Percentiles rank a stretch among this genome's conserved stretches.
These are phyloP conservation scores for Pachymerium ferrugineum DNA, from an alignment of 2,888 invertebrate species.

Conservation along the genomic window DNA sequence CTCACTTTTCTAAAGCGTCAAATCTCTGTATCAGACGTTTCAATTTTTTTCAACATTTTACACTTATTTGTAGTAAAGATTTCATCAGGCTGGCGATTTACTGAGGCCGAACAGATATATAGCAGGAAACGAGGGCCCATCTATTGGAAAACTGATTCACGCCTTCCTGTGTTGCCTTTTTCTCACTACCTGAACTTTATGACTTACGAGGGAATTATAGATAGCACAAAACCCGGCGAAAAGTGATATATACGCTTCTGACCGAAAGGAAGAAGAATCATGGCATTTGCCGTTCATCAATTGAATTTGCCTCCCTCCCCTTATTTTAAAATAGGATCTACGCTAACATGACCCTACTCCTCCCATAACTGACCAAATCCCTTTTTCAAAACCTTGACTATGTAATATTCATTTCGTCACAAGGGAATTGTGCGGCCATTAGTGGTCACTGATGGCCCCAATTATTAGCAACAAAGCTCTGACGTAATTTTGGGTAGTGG, in stretches of 20 bases:
- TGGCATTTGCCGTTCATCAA: background rate
- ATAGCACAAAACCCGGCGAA: constrained; percentile 1
- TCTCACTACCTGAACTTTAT: constrained; percentile 18
- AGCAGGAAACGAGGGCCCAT: background rate
- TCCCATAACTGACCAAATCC: background rate
- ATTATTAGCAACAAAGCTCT: constrained; percentile 18
- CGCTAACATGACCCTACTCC: background rate
- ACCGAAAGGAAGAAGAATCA: constrained; percentile 16
- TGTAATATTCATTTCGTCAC: background rate
- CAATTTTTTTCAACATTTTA: background rate
- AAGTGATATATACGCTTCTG: background rate
- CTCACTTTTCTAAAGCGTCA: background rate
- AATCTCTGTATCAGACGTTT: background rate
- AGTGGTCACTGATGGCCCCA: constrained; percentile 22
- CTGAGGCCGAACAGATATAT: background rate
- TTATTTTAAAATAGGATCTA: background rate
- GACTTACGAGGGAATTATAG: constrained; percentile 27
- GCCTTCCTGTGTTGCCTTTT: background rate
- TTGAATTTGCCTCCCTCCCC: constrained; percentile 7
- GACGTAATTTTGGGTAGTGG: constrained; percentile 19
- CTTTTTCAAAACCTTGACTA: background rate
- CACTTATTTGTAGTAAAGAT: background rate
- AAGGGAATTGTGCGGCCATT: constrained; percentile 4
- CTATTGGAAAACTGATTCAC: constrained; percentile 27
- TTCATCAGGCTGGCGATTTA: background rate